Base-by-base conservation (phyloP, 2,113 vertebrate genomes). In the Felis chaus region DNA sequence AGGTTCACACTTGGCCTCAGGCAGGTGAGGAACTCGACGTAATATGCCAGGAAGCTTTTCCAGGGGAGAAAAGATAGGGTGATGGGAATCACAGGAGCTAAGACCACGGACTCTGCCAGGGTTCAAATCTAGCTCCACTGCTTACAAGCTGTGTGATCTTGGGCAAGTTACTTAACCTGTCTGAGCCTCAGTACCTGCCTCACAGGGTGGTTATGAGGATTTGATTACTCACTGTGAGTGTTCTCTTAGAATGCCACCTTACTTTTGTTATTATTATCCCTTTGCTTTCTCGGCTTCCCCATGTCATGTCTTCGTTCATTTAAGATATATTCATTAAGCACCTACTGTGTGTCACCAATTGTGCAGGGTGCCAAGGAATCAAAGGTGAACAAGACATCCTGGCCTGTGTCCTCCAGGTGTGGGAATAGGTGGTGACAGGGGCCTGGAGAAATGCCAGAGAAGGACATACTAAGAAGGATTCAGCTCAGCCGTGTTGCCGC, bases 241-340 rank as follows among this genome's bases (percentile, higher is more conserved):
- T 29, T 81, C 16, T 33, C 5, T 73, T 90, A 25, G 55, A 79
- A 79, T 23, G 3, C 63, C 45, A 5, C 2, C 4, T 92, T 25
- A 48, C 81, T 69, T 57, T 45, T 66, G 14, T 65, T 81, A 4
- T 41, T 27, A 7, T 25, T 63, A 36, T 48, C 18, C 36, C 29
- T 80, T 13, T 79, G 45, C 36, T 93, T 88, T 63, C 78, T 92
- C 78, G n/a, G 61, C 71, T 89, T 85, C 36, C n/a, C 50, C 45
- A 36, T 89, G 68, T 29, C 69, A 7, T 55, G 14, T 25, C 39
- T 33, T 95, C 86, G 36, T 45, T 88, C 65, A 55, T 23, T 73
- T 61, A 45, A 53, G 39, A 31, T 79, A n/a, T 36, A 12, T 33
- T 91, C 36, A 36, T 73, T 55, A 79, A 48, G 63, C 25, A 57